Percentiles rank a stretch among this genome's conserved stretches.
Conservation (phyloP, 2,888 invertebrate species). For the Nymphalis c-album region DNA sequence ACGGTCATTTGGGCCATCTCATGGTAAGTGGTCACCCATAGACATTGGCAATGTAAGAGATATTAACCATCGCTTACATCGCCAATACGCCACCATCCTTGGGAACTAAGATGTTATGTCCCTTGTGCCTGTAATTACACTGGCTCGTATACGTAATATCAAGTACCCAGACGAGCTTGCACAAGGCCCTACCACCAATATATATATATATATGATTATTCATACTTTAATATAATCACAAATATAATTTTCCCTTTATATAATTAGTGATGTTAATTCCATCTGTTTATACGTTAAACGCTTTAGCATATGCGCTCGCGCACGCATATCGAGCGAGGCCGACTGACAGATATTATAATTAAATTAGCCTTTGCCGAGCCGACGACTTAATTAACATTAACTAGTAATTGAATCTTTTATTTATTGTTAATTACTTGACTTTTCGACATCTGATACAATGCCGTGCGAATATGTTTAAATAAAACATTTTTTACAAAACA, state of each 20-base stretch:
- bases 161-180: too few species aligned
- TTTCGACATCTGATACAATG: constrained; percentile 28
- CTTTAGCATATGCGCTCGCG: constrained; percentile 18
- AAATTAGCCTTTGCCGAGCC: constrained; percentile 50
- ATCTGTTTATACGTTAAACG: constrained; percentile 8
- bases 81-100: too few species aligned
- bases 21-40: too few species aligned
- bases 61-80: too few species aligned
- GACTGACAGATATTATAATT: constrained; percentile 51
- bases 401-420: constrained; percentile 71
- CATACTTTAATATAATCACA: background rate
- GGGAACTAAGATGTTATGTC: too few species aligned
- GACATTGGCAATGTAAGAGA: too few species aligned
- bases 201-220: too few species aligned
- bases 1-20: too few species aligned
- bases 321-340: constrained; percentile 28
- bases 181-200: too few species aligned
- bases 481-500: background rate
- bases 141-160: too few species aligned
- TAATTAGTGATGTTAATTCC: constrained; percentile 7
- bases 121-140: too few species aligned
- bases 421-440: constrained; percentile 64
- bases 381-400: constrained; percentile 61
- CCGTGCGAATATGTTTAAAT: background rate
- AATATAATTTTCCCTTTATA: background rate